Evolutionary conservation across 2,113 vertebrate genomes (phyloP), one percentile per base, ranked within the genome.

Genomic region (Chinchilla lanigera): DNA sequence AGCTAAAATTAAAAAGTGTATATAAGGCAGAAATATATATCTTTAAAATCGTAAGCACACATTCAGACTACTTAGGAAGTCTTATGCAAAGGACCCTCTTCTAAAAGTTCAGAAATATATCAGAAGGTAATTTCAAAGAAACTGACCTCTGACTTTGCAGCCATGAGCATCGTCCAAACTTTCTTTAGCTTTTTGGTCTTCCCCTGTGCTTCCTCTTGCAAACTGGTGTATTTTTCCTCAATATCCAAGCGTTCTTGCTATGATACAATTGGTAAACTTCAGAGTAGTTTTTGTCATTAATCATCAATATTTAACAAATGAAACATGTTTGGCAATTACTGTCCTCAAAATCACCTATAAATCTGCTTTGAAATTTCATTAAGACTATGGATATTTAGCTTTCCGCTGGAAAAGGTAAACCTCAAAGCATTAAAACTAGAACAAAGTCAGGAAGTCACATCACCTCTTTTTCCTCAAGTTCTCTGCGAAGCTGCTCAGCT

Each of bases 141-240:
- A 98, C 98, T 82, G 87, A 99, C 99, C 98, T 99, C 99, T 63
- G 99, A 99, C 94, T 99, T 99, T 47, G 99, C 99, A 97, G 99
- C 99, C 99, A 99, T 99, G 83, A 99, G 98, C 99, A 99, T 99
- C 85, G 99, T 99, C 99, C 99, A 99, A 9, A 99, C 99, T 98
- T 99, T 99, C 98, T 99, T 99, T 97, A 99, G 98, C 86, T 99
- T 99, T 98, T 99, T 99, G 80, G 99, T 99, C 98, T 99, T 99
- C 71, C 99, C 99, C 96, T 99, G 99, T 3, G 99, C 99, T 97
- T 99, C 99, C 81, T 99, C 99, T 98, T 99, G 99, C 84, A 99
- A 99, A 97, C 99, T 99, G 78, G 99, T 99, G 98, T 99, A 99
- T 95, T 99, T 99, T 98, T 99, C 99, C 98, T 99, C 99, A 7